These are phyloP conservation scores for Scolopax mira DNA, from an alignment of 2,113 vertebrate genomes.

Conservation along the genomic window DNA sequence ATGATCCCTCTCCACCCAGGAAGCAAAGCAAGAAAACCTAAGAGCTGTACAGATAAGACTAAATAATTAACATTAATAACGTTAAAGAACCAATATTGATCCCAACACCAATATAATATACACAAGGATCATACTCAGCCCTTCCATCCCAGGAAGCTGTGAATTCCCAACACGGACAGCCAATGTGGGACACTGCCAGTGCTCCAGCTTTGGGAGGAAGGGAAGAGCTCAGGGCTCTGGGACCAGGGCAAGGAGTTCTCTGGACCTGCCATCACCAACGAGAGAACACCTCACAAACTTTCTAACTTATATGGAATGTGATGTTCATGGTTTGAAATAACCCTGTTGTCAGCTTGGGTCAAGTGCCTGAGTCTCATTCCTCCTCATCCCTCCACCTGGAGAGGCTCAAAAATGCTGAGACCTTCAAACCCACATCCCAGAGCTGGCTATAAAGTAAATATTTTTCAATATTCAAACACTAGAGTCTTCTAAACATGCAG, in stretches of 20 bases:
- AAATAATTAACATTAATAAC: too few species aligned
- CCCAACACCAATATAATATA: too few species aligned
- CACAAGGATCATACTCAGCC: too few species aligned
- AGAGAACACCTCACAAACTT: neutral
- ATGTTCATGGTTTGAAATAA: neutral
- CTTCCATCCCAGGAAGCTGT: too few species aligned
- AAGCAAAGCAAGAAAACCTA: neutral
- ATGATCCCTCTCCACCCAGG: neutral
- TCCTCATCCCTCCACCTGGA: neutral
- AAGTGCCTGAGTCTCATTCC: neutral
- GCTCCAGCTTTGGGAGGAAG: too few species aligned
- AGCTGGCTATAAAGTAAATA: neutral
- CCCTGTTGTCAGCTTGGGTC: neutral
- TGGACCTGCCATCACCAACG: too few species aligned
- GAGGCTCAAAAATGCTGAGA: neutral
- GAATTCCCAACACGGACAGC: too few species aligned
- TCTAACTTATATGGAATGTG: neutral
- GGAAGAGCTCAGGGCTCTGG: too few species aligned
- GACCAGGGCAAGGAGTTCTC: neutral
- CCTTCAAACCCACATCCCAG: neutral
- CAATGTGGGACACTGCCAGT: too few species aligned
- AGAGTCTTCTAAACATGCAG: neutral
- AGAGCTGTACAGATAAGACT: neutral
- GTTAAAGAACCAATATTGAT: too few species aligned
- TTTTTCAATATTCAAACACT: neutral